These are phyloP conservation scores for Bathynomus jamesi DNA, from an alignment of 1,140 invertebrate genomes.

Conservation along the genomic window DNA sequence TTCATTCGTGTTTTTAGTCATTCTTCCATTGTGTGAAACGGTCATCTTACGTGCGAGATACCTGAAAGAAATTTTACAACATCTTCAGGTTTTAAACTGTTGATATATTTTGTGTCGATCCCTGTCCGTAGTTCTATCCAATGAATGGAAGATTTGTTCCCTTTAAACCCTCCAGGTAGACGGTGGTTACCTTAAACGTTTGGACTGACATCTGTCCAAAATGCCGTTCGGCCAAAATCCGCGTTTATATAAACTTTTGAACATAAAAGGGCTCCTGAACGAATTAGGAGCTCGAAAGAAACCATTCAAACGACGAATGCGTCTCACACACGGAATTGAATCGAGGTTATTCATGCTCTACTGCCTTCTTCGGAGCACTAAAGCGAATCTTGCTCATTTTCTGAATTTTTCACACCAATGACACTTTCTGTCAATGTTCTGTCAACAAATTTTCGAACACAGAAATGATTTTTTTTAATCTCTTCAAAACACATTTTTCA, in stretches of 20 bases:
- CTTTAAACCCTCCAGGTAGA: no score
- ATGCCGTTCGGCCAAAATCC: not conserved
- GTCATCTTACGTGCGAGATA: slow-evolving; percentile 31
- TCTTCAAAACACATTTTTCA: not conserved
- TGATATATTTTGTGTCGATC: not conserved
- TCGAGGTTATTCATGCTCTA: no score
- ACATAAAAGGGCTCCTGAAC: no score
- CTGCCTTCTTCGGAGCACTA: no score
- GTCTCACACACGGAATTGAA: no score
- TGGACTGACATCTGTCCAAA: not conserved
- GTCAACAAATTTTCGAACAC: not conserved
- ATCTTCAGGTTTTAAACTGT: not conserved
- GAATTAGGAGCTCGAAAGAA: no score
- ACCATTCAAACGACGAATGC: no score
- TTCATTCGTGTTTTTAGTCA: slow-evolving; percentile 47
- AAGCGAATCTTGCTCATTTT: no score
- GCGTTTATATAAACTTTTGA: not conserved
- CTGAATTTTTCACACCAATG: no score
- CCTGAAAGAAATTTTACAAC: slow-evolving; percentile 13
- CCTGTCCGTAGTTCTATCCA: not conserved
- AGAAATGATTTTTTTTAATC: not conserved
- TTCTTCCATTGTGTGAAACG: slow-evolving; percentile 46
- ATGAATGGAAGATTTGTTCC: not conserved
- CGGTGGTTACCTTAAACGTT: no score
- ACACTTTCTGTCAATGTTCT: no score